Evolutionary conservation across 1,140 invertebrate species (phyloP), one percentile per base, ranked within the genome.

Genomic region (Nymphalis io): DNA sequence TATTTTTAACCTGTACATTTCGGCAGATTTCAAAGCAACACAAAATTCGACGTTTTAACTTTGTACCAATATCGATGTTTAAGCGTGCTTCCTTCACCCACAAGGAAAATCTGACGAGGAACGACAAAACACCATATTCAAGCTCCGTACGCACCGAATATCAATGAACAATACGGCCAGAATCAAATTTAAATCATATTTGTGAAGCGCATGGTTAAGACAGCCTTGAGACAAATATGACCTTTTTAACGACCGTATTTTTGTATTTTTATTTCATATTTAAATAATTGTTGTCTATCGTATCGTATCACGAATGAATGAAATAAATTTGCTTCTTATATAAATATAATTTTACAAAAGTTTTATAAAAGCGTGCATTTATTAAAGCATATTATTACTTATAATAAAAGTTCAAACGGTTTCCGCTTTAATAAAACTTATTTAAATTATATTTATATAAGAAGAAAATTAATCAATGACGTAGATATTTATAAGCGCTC

Each of bases 81-180:
- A 33, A 33, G 38, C 44, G 53, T 12, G 12, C 6, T 58, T 20
- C 60, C 59, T 60, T 66, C 59, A 61, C 69, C 27, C 74, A 75
- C 83, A 79, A 84, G 80, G 81, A 82, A 77, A 87, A 87, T 88
- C 85, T 76, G 73, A 81, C 71, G 75, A 77, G 78, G 76, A 73
- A 85, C 85, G 87, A 44, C 51, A 87, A 89, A 89, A 87, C 84
- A 82, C 81, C 80, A 82, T 85, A 87, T 87, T 82, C 85, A 84
- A 84, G 76, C 78, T 64, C 69, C 61, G 68, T 53, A 75, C 78
- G 69, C 77, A 69, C 73, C 46, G 85, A 87, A 88, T 88, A 82
- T 83, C 71, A 86, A 88, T 84, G 63, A 74, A 67, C 46, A 42
- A 53, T 70, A 71, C 70, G 75, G 61, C 53, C 75, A 73, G 74